Evolutionary conservation across 2,888 invertebrate species (phyloP).

Genomic region (Leucophora obtusa): DNA sequence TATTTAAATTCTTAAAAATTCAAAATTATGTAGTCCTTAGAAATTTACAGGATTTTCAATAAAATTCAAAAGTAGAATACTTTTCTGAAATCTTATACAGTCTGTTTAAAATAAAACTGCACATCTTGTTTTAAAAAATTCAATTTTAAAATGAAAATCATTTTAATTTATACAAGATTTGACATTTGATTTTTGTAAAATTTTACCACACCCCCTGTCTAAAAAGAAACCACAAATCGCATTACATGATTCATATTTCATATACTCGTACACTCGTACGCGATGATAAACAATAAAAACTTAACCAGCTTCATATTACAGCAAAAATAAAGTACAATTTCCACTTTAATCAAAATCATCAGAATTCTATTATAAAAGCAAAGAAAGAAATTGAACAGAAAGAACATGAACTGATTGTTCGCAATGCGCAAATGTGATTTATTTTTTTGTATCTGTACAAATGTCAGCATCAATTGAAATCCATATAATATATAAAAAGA

Average conservation of each 20-base stretch:
- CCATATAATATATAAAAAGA: conserved; percentile 25
- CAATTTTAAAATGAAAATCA: conserved; percentile 58
- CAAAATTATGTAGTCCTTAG: too few species aligned
- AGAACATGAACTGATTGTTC: conserved; percentile 69
- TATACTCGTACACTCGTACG: conserved; percentile 15
- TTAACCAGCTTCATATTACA: conserved; percentile 44
- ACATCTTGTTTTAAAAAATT: conserved; percentile 43
- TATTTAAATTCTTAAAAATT: too few species aligned
- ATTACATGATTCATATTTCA: conserved; percentile 60
- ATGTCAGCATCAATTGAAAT: conserved; percentile 74
- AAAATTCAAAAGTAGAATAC: neutral
- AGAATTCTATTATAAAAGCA: conserved; percentile 51
- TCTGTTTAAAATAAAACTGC: conserved; percentile 30
- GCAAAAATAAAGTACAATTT: conserved; percentile 18
- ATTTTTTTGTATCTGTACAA: conserved; percentile 67
- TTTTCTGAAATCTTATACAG: neutral
- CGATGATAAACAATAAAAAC: conserved; percentile 30
- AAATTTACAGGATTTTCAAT: neutral
- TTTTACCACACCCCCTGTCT: conserved; percentile 48
- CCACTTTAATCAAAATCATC: conserved; percentile 57
- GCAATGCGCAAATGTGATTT: conserved; percentile 76
- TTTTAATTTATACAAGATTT: conserved; percentile 53
- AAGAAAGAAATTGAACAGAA: conserved; percentile 15
- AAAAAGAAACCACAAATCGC: conserved; percentile 47
- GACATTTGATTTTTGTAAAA: conserved; percentile 54